Evolutionary conservation across 2,888 invertebrate genomes (phyloP).

Genomic region (Cerceris ruficornis): DNA sequence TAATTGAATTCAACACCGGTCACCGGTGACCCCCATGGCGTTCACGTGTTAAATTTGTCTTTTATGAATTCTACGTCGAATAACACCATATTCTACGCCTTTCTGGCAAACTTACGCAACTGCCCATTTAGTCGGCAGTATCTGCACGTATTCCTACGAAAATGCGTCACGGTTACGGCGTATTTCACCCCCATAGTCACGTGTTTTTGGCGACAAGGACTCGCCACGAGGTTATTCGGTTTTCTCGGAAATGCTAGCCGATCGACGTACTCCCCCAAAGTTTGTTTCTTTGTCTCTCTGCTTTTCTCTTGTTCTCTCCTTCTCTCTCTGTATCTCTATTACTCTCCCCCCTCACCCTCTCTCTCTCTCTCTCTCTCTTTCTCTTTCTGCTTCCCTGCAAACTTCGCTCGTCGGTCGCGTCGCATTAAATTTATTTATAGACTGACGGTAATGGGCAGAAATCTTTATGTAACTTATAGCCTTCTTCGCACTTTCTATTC

Average conservation of each 20-base stretch:
- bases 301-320: too few species aligned
- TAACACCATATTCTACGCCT: too few species aligned
- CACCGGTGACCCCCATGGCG: too few species aligned
- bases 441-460: constrained; percentile 34
- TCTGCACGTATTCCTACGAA: not conserved
- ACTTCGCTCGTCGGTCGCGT: constrained; percentile 19
- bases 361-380: not conserved
- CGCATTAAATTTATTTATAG: constrained; percentile 50
- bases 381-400: not conserved
- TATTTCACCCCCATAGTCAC: not conserved
- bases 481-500: constrained; percentile 36
- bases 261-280: constrained; percentile 28
- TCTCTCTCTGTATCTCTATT: too few species aligned
- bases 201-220: constrained; percentile 3
- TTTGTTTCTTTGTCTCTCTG: constrained; percentile 18
- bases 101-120: too few species aligned
- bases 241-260: constrained; percentile 14
- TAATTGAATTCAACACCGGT: too few species aligned
- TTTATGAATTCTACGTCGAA: too few species aligned
- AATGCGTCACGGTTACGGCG: not conserved
- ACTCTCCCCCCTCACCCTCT: too few species aligned
- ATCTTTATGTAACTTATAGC: constrained; percentile 42
- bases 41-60: too few species aligned
- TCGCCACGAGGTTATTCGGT: not conserved
- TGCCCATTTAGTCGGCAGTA: not conserved